Base-by-base conservation (phyloP, 2,888 invertebrate genomes). In the Eurytoma californica region DNA sequence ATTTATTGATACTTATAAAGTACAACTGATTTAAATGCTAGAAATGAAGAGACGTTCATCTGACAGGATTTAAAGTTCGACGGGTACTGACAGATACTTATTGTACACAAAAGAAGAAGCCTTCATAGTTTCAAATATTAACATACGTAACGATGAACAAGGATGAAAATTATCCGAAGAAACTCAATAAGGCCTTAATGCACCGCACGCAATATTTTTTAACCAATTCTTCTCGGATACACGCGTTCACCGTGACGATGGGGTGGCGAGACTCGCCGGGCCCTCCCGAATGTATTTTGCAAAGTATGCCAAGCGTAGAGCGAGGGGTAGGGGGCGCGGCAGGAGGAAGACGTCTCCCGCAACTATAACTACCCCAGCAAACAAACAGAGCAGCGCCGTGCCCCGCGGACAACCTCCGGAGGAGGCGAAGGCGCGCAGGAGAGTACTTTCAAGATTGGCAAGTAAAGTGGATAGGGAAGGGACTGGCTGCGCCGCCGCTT, bases 401-500 rank as follows among this genome's bases (percentile, higher is more conserved):
- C 57, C 75, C 68, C 65, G 61, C 57, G 70, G 61, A 51, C 69
- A 58, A n/a, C 69, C 30, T 57, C 14, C 39, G 5, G 12, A 14
- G n/a, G 16, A 13, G 20, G 13, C 13, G 57, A 14, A 39, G 47
- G 20, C 20, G 28, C 12, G 16, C 24, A 39, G 3, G 28, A 69
- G 53, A 58, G 58, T 61, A 72, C 58, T 61, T 61, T 61, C 61
- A 60, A 77, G 67, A 55, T 72, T 55, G 61, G 67, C 60, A 63
- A 69, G 63, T 49, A 77, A 47, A 51, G 68, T 24, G 57, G 58
- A 77, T 69, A 49, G 58, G 67, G 68, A 24, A 73, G 70, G 65
- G 63, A 47, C 72, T 79, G 39, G 82, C 77, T 72, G 80, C 70
- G 57, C 47, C 57, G 68, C 66, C 55, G 67, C 58, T 57, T 69